Base-by-base conservation (phyloP, 2,888 invertebrate species). In the Sarcophaga rosellei region DNA sequence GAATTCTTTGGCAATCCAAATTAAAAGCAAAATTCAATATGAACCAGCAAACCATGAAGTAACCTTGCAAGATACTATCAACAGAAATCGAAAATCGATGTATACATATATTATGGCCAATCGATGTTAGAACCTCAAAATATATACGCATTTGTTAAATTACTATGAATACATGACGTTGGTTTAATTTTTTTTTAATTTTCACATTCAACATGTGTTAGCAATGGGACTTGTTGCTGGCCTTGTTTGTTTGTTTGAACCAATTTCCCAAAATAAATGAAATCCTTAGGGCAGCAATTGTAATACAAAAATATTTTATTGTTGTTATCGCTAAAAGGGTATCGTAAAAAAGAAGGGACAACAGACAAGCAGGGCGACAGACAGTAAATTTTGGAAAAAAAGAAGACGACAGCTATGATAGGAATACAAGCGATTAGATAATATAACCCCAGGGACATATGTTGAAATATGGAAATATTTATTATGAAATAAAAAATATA, bases 371-470 rank as follows among this genome's bases (percentile, higher is more conserved):
- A 44, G 66, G 17, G 0, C 35, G 20, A 45, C n/a, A 63, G n/a
- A 53, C 57, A 72, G 53, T 53, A 66, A 73, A 73, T 66, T 66
- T 15, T 45, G 11, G 57, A 21, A 53, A 59, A 68, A 57, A 35
- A 35, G 8, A 35, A 10, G 8, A 35, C 10, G 23, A 53, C 17
- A 53, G 53, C 12, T 17, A 53, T 4, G 61, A 21, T 23, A 76
- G 12, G 66, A 82, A 73, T 82, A 73, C 23, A 23, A 76, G 72
- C 81, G 85, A 88, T 86, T 91, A 91, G 91, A 91, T 91, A 91
- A 90, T 90, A 90, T 89, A 90, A 90, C 90, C 90, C 91, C 87
- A 88, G 89, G 89, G 90, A 91, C 90, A 90, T 90, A 88, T 89
- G 73, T 23, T 23, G 63, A 77, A 62, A 70, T 62, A 78, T 69